Conservation (phyloP, 2,797 vertebrate species). For the Cyclura pinguis region DNA sequence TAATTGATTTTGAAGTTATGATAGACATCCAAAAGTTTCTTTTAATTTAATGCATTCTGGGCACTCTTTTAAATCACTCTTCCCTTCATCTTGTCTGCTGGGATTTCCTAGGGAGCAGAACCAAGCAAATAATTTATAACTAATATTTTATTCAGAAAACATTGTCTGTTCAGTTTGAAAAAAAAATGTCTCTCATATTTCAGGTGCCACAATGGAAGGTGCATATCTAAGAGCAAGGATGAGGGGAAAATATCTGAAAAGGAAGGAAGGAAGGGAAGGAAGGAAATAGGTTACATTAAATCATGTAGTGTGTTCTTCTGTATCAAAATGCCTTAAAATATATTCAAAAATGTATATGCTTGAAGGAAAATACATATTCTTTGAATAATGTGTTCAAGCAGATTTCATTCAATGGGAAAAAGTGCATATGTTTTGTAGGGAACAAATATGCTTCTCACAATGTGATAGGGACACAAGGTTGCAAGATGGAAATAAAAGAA, state of each 20-base stretch:
- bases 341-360: not conserved
- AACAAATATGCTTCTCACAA: not conserved
- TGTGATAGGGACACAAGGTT: not conserved
- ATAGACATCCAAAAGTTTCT: not conserved
- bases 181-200: slow-evolving; percentile 2
- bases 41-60: slow-evolving; percentile 21
- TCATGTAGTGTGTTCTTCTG: no score
- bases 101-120: slow-evolving; percentile 15
- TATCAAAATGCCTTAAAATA: not conserved
- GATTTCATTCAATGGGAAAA: not conserved
- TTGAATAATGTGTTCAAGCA: not conserved
- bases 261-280: not conserved
- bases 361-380: not conserved
- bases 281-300: no score
- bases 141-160: slow-evolving; percentile 31
- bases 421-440: not conserved
- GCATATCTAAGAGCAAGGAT: not conserved
- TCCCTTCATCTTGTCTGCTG: slow-evolving; percentile 2
- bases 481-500: not conserved
- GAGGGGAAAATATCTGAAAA: not conserved
- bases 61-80: slow-evolving; percentile 10
- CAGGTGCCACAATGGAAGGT: slow-evolving; percentile 1
- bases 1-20: slow-evolving; percentile 6
- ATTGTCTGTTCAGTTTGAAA: slow-evolving; percentile 13
- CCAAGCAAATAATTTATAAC: slow-evolving; percentile 15